Base-by-base conservation (phyloP, 2,797 vertebrate genomes). In the Lutjanus argentimaculatus region DNA sequence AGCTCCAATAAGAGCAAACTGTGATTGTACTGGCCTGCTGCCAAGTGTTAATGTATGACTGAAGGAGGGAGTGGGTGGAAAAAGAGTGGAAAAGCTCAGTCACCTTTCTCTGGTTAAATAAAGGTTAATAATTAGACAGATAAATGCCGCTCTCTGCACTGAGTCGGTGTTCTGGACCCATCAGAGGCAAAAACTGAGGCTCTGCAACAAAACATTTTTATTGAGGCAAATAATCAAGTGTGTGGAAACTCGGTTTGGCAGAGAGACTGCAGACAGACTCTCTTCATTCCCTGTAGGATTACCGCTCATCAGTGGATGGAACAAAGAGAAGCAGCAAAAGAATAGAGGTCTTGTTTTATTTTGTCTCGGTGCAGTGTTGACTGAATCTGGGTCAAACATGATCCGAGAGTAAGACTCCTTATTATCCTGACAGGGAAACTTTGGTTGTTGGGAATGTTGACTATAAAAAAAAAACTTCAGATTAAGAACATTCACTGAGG, bases 71-170 rank as follows among this genome's bases (percentile, higher is more conserved):
- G 77, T 19, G 43, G 75, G 58, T 79, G 88, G 52, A 75, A 80
- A 57, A 56, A 52, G 36, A 70, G 68, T 19, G 56, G 0, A 25
- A 59, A 72, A 62, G 82, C 79, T 82, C 85, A 8, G 64, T 17
- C 72, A 16, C 72, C 77, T 67, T 55, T 30, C 59, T 69, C 58
- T 55, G 1, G 72, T 75, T 83, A 82, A 83, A 88, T 78, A 89
- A 67, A 82, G 83, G 90, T 89, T 91, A 89, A 89, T 91, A 62
- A 85, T 88, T 87, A 89, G 48, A 73, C 81, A 73, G 51, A 63
- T 48, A 72, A 22, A 68, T 43, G 55, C 49, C 77, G 8, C 52
- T 66, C 65, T 68, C 13, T 53, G 62, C 16, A 13, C 15, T 14
- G 11, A 22, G 16, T 22, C 8, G 3, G 10, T 7, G 45, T 62